Evolutionary conservation across 2,113 vertebrate species (phyloP).

Genomic region (Blennius ocellaris): DNA sequence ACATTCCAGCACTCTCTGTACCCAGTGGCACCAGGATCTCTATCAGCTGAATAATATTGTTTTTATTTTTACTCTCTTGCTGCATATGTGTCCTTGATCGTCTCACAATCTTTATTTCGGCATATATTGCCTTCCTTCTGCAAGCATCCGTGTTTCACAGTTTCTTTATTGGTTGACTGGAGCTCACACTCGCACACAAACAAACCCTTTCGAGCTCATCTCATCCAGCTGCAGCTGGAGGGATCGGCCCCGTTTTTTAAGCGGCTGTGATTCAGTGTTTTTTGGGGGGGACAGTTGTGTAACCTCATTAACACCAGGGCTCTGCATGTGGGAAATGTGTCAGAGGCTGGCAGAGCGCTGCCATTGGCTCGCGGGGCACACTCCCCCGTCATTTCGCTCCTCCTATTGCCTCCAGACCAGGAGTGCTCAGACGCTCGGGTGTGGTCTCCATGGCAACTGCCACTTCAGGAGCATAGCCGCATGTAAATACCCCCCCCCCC

Average conservation of each 20-base stretch:
- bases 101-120: no score
- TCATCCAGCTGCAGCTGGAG: constrained; percentile 32
- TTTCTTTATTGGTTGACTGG: neutral
- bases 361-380: constrained; percentile 79
- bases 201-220: neutral
- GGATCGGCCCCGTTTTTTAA: constrained; percentile 24
- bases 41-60: constrained; percentile 29
- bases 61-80: constrained; percentile 4
- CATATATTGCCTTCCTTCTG: neutral
- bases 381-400: constrained; percentile 65
- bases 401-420: constrained; percentile 48
- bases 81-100: constrained; percentile 4
- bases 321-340: constrained; percentile 75
- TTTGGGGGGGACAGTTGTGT: constrained; percentile 69
- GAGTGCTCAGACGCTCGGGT: constrained; percentile 76
- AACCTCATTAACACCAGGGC: constrained; percentile 64
- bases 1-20: constrained; percentile 63
- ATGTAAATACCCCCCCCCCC: constrained; percentile 54
- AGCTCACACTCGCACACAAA: neutral
- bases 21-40: constrained; percentile 34
- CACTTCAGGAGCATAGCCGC: constrained; percentile 50
- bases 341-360: constrained; percentile 25
- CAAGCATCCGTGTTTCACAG: neutral
- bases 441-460: constrained; percentile 83
- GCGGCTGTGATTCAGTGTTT: constrained; percentile 36